A percentile compares a stretch with the other conserved stretches of the same genome.
Evolutionary conservation across 2,113 vertebrate species (phyloP).

Genomic region (Toxostoma redivivum): DNA sequence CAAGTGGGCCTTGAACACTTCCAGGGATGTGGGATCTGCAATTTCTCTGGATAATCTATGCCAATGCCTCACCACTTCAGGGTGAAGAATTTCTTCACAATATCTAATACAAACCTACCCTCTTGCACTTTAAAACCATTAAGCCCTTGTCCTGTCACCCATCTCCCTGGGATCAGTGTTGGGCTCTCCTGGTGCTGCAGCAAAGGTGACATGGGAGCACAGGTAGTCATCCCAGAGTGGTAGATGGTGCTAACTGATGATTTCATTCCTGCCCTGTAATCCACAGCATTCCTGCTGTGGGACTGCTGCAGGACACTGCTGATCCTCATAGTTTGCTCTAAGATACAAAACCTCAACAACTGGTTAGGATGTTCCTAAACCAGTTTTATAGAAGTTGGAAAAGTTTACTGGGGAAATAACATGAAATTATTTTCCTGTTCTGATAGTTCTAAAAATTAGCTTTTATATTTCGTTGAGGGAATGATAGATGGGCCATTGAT

Average conservation of each 20-base stretch:
- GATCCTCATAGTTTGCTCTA: not conserved
- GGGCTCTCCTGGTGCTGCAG: not conserved
- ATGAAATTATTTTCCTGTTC: not conserved
- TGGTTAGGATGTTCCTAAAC: not conserved
- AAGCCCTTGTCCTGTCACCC: not conserved
- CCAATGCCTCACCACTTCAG: not conserved
- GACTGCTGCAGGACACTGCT: not conserved
- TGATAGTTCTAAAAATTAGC: not conserved
- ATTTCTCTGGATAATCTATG: not conserved
- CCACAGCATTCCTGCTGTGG: not conserved
- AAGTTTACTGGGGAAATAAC: not conserved
- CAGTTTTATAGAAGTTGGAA: not conserved
- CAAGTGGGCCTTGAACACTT: not conserved
- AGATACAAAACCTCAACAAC: not conserved
- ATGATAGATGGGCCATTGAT: not conserved
- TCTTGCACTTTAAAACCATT: not conserved
- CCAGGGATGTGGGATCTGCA: not conserved
- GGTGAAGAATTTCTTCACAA: not conserved
- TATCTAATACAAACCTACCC: not conserved
- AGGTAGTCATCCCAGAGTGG: accelerated
- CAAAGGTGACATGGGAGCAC: not conserved
- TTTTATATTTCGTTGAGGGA: not conserved
- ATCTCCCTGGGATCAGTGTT: accelerated
- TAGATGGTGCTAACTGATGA: not conserved
- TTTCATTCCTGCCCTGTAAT: not conserved